Conservation (phyloP, 2,113 vertebrate species). For the Athene noctua region DNA sequence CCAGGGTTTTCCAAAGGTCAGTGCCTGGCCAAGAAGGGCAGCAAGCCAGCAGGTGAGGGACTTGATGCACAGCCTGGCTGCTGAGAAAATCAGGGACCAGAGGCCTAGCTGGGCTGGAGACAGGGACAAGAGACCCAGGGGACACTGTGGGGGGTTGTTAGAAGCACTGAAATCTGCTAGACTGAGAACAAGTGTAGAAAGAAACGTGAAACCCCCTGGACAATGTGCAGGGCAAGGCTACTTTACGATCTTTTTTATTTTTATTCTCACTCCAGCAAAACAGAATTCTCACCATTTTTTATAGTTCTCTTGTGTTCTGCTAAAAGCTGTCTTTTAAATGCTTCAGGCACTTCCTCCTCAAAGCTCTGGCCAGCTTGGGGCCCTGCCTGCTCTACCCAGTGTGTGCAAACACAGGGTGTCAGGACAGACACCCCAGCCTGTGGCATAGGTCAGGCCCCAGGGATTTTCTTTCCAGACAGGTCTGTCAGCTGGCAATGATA, state of each 20-base stretch:
- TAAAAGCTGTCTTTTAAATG: not conserved
- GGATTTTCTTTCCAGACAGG: not conserved
- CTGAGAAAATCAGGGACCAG: not conserved
- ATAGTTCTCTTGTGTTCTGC: not conserved
- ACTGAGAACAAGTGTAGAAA: not conserved
- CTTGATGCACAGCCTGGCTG: not conserved
- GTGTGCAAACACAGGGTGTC: not conserved
- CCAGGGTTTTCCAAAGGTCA: not conserved
- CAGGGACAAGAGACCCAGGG: not conserved
- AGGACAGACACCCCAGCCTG: not conserved
- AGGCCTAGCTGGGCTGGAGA: not conserved
- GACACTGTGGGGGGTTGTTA: not conserved
- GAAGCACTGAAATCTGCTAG: not conserved
- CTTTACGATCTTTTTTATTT: not conserved
- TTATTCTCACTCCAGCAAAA: not conserved
- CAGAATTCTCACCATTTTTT: not conserved
- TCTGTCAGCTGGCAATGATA: slow-evolving; percentile 8
- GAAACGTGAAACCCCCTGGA: not conserved
- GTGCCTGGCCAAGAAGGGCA: not conserved
- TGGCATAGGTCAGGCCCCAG: not conserved
- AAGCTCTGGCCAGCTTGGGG: not conserved
- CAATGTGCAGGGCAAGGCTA: not conserved
- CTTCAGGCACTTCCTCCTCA: not conserved
- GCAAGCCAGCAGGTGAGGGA: not conserved
- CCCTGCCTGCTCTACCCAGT: not conserved